phyloP scores from a whole-genome alignment of 2,113 vertebrate genomes.

The Atractosteus spatula region DNA sequence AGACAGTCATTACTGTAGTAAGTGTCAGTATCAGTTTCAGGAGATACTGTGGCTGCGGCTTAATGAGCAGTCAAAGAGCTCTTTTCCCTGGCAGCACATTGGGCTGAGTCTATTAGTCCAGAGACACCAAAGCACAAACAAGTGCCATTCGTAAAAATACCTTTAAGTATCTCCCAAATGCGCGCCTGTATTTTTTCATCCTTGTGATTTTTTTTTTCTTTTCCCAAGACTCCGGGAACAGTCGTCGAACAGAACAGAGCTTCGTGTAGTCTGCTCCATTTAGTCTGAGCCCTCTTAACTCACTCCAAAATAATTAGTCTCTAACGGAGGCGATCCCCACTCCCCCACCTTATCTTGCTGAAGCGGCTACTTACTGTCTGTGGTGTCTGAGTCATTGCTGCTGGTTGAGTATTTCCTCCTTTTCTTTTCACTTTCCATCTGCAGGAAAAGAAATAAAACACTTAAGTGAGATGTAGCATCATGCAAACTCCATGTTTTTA shows the following conservation, averaged over 20 bases:
- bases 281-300: conserved; percentile 10
- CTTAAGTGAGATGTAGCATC: not conserved
- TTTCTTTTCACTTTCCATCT: conserved; percentile 94
- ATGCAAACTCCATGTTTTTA: not conserved
- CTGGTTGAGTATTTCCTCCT: conserved; percentile 94
- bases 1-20: no score
- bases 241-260: no score
- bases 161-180: not conserved
- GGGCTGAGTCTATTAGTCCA: not conserved
- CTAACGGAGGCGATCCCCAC: conserved; percentile 11
- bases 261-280: not conserved
- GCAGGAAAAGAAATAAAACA: conserved; percentile 27
- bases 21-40: no score
- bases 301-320: conserved; percentile 23
- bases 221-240: no score
- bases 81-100: no score
- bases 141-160: not conserved
- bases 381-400: conserved; percentile 97
- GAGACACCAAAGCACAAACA: not conserved
- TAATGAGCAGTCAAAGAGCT: no score
- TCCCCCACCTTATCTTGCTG: conserved; percentile 17
- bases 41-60: no score
- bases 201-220: no score
- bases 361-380: conserved; percentile 82
- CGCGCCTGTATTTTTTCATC: not conserved